Base-by-base conservation (phyloP, 2,797 vertebrate genomes). In the Bucorvus abyssinicus region DNA sequence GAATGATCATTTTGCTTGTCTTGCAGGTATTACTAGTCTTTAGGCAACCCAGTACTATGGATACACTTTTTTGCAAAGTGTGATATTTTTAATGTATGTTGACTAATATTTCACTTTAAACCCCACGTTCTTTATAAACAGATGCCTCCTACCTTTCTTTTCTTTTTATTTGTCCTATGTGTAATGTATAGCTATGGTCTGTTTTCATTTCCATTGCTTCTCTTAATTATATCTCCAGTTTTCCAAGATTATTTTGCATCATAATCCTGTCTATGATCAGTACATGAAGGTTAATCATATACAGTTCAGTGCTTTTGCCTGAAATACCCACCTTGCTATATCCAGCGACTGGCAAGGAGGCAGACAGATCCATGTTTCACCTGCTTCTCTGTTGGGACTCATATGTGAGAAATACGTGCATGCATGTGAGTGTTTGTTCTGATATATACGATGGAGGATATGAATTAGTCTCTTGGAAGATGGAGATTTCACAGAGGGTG, bases 201-300 rank as follows among this genome's bases (percentile, higher is more conserved):
- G 24, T 85, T 94, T 76, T 69, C 38, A 30, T 84, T 92, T 75
- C 69, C 57, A 45, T 63, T 71, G 32, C 12, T 86, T 69, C 22
- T 75, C 36, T 83, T 71, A 32, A 40, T 49, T 76, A 24, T 60
- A 81, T 69, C 9, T 84, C 6, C 23, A 52, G 4, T 49, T 87
- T 73, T 57, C n/a, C 47, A 69, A 73, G 27, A 56, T 73, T 32
- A 47, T 52, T 90, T 73, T 73, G 16, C 34, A 15, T 71, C 64
- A 9, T 49, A 14, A 16, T 40, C 56, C 42, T 67, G 42, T 74
- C 61, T 53, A 0, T 81, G 45, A 30, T 84, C 42, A 81, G 61
- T 49, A 61, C 1, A 0, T 34, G 56, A 47, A 73, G 24, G 26
- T 30, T 78, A 42, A 44, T 42, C 0, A 0, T 42, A 22, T 18